Evolutionary conservation across 2,888 invertebrate species (phyloP).

Genomic region (Zaprionus lineosus): DNA sequence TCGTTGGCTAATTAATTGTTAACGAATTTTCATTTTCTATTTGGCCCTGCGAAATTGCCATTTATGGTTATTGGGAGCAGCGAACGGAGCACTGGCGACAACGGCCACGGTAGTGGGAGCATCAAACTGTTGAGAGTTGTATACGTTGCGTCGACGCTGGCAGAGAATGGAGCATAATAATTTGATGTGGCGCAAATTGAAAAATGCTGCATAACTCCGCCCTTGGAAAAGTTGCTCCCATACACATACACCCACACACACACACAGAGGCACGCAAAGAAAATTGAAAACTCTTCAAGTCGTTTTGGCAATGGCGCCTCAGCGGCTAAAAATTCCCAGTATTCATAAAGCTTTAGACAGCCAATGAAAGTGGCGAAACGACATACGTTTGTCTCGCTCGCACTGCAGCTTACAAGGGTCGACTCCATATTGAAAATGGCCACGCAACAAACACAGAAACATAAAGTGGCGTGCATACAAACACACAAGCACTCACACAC

Average conservation of each 20-base stretch:
- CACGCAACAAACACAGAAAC: slow-evolving; percentile 23
- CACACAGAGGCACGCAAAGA: slow-evolving; percentile 43
- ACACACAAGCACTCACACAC: slow-evolving; percentile 1
- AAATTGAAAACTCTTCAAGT: slow-evolving; percentile 76
- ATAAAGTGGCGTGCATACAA: slow-evolving; percentile 5
- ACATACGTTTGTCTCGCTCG: slow-evolving; percentile 54
- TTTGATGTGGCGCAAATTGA: slow-evolving; percentile 81
- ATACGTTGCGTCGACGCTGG: slow-evolving; percentile 37
- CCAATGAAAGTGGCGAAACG: slow-evolving; percentile 44
- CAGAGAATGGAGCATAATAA: slow-evolving; percentile 75
- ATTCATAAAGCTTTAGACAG: slow-evolving; percentile 52
- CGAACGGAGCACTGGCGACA: background rate
- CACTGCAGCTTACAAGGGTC: slow-evolving; percentile 12
- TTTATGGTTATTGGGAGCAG: slow-evolving; percentile 66
- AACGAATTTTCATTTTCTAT: slow-evolving; percentile 74
- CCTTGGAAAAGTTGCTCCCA: slow-evolving; percentile 63
- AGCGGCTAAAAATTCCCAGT: slow-evolving; percentile 66
- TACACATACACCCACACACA: slow-evolving; percentile 22
- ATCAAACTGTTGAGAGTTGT: background rate
- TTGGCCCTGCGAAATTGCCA: slow-evolving; percentile 68
- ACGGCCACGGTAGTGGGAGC: background rate
- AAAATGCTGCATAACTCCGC: slow-evolving; percentile 81
- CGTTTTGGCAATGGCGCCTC: slow-evolving; percentile 69
- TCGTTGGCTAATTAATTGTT: slow-evolving; percentile 70
- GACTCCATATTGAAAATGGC: slow-evolving; percentile 74